Conservation (phyloP, 2,113 vertebrate species). For the Tachycineta bicolor region DNA sequence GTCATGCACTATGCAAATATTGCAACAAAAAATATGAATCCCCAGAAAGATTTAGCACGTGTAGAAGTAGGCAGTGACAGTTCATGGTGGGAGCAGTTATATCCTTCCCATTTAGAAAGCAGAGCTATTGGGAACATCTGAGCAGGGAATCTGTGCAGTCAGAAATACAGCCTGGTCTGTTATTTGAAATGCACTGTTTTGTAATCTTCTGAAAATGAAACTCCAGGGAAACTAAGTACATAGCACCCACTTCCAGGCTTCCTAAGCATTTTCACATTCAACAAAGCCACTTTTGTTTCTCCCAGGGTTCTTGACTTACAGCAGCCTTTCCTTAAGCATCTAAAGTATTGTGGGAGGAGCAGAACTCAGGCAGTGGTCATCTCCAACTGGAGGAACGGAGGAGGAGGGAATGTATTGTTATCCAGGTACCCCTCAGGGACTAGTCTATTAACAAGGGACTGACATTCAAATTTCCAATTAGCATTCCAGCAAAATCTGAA, state of each 20-base stretch:
- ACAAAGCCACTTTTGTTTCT: background rate
- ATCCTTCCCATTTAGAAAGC: background rate
- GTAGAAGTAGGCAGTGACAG: background rate
- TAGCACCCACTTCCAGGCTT: background rate
- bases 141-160: slow-evolving; percentile 1
- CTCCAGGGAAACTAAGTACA: background rate
- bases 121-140: background rate
- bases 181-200: background rate
- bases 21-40: background rate
- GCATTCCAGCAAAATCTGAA: background rate
- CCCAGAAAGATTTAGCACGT: background rate
- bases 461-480: slow-evolving; percentile 24
- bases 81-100: background rate
- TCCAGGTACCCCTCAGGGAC: background rate
- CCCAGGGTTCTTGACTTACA: background rate
- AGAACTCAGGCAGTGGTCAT: background rate
- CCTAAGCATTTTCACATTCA: fast-evolving
- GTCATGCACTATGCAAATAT: background rate
- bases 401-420: background rate
- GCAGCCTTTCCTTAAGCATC: background rate
- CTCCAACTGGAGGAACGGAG: background rate
- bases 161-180: background rate
- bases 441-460: background rate
- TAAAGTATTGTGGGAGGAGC: background rate
- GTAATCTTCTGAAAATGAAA: slow-evolving; percentile 10